Conservation (phyloP, 2,888 invertebrate genomes). For the Acleris emargana region DNA sequence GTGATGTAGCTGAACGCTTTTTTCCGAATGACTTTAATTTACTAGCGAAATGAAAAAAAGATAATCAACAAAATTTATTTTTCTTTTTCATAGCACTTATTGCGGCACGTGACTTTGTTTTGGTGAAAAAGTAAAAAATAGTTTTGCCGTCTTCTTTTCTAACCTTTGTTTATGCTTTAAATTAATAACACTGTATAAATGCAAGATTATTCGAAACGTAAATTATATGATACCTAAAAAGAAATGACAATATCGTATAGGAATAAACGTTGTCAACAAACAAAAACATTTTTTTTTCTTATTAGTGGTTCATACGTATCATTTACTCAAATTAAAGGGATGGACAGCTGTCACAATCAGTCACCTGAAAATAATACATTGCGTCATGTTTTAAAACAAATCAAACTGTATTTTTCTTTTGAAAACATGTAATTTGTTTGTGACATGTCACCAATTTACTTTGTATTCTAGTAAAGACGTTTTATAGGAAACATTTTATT, state of each 20-base stretch:
- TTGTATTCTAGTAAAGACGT: not conserved
- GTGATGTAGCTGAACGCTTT: constrained; percentile 31
- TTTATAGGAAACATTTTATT: constrained; percentile 16
- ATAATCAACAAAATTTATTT: constrained; percentile 23
- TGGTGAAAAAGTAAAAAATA: not conserved
- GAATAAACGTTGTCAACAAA: not conserved
- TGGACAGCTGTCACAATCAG: constrained; percentile 25
- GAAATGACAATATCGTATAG: not conserved
- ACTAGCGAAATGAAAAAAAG: constrained; percentile 17
- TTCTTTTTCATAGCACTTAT: constrained; percentile 15
- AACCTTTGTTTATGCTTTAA: too few relatives aligned
- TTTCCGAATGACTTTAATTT: constrained; percentile 33
- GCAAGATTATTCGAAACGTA: not conserved
- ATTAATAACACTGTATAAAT: not conserved
- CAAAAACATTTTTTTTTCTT: not conserved
- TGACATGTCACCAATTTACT: constrained; percentile 20
- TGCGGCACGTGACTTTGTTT: constrained; percentile 16
- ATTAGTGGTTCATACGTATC: constrained; percentile 15
- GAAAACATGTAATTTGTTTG: constrained; percentile 17
- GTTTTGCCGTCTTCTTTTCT: too few relatives aligned
- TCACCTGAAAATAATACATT: constrained; percentile 30
- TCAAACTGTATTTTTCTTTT: constrained; percentile 16
- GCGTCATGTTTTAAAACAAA: constrained; percentile 20
- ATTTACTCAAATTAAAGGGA: constrained; percentile 24
- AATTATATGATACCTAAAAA: too few relatives aligned